Evolutionary conservation across 2,797 vertebrate genomes (phyloP), one percentile per base, ranked within the genome.

Genomic region (Sternarchorhynchus goeldii): DNA sequence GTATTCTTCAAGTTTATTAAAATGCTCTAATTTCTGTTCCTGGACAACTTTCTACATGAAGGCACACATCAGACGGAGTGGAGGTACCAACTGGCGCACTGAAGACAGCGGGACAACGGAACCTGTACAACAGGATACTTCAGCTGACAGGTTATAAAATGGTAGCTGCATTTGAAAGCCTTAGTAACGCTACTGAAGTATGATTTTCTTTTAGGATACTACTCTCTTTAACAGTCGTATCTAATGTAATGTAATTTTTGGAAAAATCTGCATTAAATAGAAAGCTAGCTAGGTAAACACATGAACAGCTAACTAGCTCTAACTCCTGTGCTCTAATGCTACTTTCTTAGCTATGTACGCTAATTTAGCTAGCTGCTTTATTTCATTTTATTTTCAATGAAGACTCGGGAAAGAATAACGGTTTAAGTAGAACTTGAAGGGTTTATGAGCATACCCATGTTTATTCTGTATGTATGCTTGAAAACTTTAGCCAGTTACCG

Each of bases 1-100:
- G 53, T 79, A 76, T 53, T 80, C 81, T 18, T 83, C 81, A 1
- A 83, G 69, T 36, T 73, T 74, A 36, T 69, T 65, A 59, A 76
- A 83, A 76, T 76, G 65, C 58, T 79, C 74, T 41, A 80, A 8
- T 10, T 80, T 79, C 32, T 63, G 74, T 21, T 83, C 68, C 64
- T 83, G 81, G 6, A 83, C 57, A 18, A 77, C 74, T 69, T 65
- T 62, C 81, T 77, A 83, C 68, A 83, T 80, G 69, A 76, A 68
- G 29, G 81, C 81, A 6, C 73, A 83, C 62, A 83, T 79, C 55
- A 83, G 77, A 2, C 74, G 77, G 32, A 83, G 21, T n/a, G 81
- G 81, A 31, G 81, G 70, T 12, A 68, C 70, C 77, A 83, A 45
- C 56, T 80, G 69, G 17, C 74, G 77, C 45, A 80, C 45, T 17